Evolutionary conservation across 2,797 vertebrate genomes (phyloP), one percentile per base, ranked within the genome.

Genomic region (Cirrhinus molitorella): DNA sequence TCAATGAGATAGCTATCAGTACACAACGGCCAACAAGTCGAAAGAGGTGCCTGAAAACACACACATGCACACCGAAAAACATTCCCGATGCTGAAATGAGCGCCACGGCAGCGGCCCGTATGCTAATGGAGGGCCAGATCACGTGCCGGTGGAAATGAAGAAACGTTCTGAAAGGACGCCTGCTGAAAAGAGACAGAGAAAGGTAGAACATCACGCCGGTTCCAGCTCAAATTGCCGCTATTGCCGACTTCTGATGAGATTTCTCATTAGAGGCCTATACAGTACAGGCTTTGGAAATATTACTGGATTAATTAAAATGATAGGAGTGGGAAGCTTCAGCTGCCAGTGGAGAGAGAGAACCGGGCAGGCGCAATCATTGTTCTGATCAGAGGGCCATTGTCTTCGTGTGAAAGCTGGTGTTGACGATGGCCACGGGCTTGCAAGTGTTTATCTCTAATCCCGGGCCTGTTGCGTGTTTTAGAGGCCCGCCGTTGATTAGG

Each of bases 281-380:
- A 95, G 90, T 88, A 81, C 88, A 89, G 91, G 91, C 92, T 92
- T 89, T 90, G 90, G 90, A 94, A 94, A 94, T 94, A 94, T 94
- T 92, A 93, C 92, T 91, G 90, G 92, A 94, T 95, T 94, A 94
- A 95, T 95, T 94, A 94, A 93, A 95, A 94, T 93, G 91, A 94
- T 93, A 93, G 91, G 92, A 93, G 91, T 85, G 82, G 90, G 89
- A 92, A 89, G 84, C 91, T 88, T 91, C 90, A 88, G 88, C 90
- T 87, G 90, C 90, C 91, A 90, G 87, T 87, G 88, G 89, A 89
- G 89, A 90, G 90, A 91, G 80, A 76, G 88, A 87, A 85, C 87
- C 90, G 65, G 65, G 86, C 85, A 88, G 43, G 80, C 76, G 88
- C 89, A 94, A 94, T 95, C 92, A 94, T 93, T 94, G 90, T 92